These are phyloP conservation scores for Echiichthys vipera DNA, from an alignment of 2,797 vertebrate species.

Conservation along the genomic window DNA sequence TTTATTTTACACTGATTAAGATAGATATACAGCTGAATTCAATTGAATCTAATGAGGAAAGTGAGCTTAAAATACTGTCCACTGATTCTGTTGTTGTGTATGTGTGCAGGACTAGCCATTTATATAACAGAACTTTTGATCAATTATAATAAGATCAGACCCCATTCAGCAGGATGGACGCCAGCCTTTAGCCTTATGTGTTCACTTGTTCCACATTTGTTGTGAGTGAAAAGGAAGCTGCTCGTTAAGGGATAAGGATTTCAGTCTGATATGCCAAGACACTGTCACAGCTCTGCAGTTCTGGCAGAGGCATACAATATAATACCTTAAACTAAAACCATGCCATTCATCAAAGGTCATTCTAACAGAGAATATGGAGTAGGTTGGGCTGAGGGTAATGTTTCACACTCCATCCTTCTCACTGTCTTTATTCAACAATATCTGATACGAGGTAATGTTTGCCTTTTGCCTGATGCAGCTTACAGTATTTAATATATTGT, in stretches of 20 bases:
- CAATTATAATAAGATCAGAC: conserved; percentile 58
- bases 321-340: conserved; percentile 29
- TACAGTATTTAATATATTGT: not conserved
- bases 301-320: conserved; percentile 25
- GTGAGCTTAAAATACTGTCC: too few species aligned
- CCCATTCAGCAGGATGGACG: conserved; percentile 30
- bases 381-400: not conserved
- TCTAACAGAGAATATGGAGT: conserved; percentile 3
- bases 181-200: conserved; percentile 13
- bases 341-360: conserved; percentile 27
- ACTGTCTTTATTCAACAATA: conserved; percentile 7
- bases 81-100: conserved; percentile 1
- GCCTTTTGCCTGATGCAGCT: not conserved
- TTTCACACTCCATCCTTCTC: conserved; percentile 17
- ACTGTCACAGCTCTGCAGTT: conserved; percentile 4
- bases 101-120: conserved; percentile 26
- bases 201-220: conserved; percentile 35
- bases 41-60: not conserved
- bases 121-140: conserved; percentile 49
- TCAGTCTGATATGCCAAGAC: conserved; percentile 13
- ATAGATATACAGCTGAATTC: not conserved
- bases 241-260: conserved; percentile 15
- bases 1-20: conserved; percentile 3
- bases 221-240: conserved; percentile 14
- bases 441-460: conserved; percentile 9